These are phyloP conservation scores for Trachemys scripta DNA, from an alignment of 2,113 vertebrate species.

Conservation along the genomic window DNA sequence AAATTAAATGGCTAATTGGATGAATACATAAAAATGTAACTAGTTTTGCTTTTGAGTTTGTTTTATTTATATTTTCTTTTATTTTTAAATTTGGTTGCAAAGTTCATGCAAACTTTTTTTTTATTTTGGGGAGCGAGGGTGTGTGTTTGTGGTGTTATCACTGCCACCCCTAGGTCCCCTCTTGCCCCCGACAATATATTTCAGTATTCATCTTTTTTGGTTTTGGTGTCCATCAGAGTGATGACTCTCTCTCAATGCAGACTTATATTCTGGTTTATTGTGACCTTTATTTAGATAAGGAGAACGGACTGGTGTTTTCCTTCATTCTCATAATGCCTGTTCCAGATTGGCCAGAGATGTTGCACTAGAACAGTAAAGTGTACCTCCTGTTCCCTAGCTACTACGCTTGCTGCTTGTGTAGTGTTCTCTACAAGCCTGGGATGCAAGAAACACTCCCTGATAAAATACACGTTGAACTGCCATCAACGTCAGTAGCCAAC, in stretches of 20 bases:
- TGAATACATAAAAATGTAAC: neutral
- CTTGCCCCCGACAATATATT: neutral
- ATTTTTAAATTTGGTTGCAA: neutral
- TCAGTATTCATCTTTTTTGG: slow-evolving; percentile 6
- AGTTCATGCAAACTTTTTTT: neutral
- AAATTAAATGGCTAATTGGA: neutral
- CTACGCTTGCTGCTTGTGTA: neutral
- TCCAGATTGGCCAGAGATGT: slow-evolving; percentile 8
- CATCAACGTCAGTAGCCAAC: neutral
- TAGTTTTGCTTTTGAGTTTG: neutral
- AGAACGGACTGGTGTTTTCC: slow-evolving; percentile 20
- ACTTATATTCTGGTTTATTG: neutral
- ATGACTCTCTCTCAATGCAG: slow-evolving; percentile 34
- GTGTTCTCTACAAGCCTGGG: neutral
- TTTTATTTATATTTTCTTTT: neutral
- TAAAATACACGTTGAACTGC: neutral
- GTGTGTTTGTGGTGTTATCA: neutral
- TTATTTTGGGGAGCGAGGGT: neutral
- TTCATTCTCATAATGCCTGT: slow-evolving; percentile 12
- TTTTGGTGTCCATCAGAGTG: neutral
- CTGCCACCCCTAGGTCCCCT: neutral
- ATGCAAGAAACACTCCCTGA: neutral
- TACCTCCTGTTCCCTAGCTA: neutral
- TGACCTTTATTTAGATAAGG: slow-evolving; percentile 35
- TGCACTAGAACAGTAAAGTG: neutral